These are phyloP conservation scores for Elgaria multicarinata DNA, from an alignment of 2,113 vertebrate genomes.

Conservation along the genomic window DNA sequence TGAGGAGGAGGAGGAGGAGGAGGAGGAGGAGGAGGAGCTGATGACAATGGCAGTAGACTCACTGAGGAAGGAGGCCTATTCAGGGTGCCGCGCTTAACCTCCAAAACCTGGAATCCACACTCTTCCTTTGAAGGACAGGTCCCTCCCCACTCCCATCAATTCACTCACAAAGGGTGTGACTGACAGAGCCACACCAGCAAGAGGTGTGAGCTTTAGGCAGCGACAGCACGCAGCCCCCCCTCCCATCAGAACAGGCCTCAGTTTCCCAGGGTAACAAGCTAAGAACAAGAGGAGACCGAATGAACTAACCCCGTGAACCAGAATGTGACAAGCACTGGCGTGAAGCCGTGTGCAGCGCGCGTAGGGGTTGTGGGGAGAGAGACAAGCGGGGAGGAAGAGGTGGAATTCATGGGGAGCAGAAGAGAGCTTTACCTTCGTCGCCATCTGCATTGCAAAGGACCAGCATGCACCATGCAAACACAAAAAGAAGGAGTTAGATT, in stretches of 20 bases:
- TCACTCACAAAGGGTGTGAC: not conserved
- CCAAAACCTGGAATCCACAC: too few species aligned
- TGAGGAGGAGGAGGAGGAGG: too few species aligned
- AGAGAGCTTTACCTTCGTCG: conserved; percentile 91
- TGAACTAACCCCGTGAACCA: not conserved
- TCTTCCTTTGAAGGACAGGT: too few species aligned
- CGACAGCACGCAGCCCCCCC: not conserved
- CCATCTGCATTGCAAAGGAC: conserved; percentile 90
- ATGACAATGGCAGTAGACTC: too few species aligned
- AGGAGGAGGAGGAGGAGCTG: too few species aligned
- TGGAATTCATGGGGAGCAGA: conserved; percentile 23
- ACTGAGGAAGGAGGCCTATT: too few species aligned
- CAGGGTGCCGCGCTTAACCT: too few species aligned
- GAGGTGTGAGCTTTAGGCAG: not conserved
- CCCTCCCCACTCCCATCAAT: not conserved
- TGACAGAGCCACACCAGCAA: not conserved
- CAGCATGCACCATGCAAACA: conserved; percentile 98
- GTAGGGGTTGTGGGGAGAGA: not conserved
- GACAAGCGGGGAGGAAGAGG: conserved; percentile 51
- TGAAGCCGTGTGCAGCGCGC: not conserved
- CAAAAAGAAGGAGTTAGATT: conserved; percentile 84
- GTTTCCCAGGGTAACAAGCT: too few species aligned
- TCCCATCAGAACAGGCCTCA: not conserved
- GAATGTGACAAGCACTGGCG: not conserved
- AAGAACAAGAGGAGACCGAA: not conserved